These are phyloP conservation scores for Zapornia atra DNA, from an alignment of 2,113 vertebrate species.

Conservation along the genomic window DNA sequence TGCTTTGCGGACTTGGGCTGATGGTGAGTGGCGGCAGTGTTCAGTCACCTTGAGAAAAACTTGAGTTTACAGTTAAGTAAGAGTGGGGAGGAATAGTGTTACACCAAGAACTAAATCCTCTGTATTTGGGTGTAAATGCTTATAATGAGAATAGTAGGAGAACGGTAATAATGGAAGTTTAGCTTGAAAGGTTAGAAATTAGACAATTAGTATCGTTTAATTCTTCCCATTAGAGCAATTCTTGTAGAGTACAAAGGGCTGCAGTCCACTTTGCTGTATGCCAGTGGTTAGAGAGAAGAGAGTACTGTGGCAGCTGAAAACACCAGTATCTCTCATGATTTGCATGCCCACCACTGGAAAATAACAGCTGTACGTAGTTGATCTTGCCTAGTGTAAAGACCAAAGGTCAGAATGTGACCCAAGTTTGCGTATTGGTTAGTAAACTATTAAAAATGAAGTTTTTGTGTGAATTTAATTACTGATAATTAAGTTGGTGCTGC, in stretches of 20 bases:
- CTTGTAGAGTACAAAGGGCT: neutral
- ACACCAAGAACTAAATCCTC: neutral
- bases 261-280: rapidly evolving
- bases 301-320: neutral
- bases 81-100: neutral
- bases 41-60: neutral
- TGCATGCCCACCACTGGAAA: neutral
- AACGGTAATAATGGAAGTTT: neutral
- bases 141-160: neutral
- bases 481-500: neutral
- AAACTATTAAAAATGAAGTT: neutral
- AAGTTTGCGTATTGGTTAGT: neutral
- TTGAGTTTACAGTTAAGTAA: neutral
- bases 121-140: neutral
- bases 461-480: neutral
- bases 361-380: neutral
- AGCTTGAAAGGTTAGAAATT: neutral
- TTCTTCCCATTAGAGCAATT: neutral
- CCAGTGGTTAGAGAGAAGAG: neutral
- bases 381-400: neutral
- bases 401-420: neutral
- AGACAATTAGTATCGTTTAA: neutral
- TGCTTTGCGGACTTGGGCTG: neutral
- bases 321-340: rapidly evolving
- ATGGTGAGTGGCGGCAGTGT: neutral